Evolutionary conservation across 2,113 vertebrate genomes (phyloP).

Genomic region (Bostrychus sinensis): DNA sequence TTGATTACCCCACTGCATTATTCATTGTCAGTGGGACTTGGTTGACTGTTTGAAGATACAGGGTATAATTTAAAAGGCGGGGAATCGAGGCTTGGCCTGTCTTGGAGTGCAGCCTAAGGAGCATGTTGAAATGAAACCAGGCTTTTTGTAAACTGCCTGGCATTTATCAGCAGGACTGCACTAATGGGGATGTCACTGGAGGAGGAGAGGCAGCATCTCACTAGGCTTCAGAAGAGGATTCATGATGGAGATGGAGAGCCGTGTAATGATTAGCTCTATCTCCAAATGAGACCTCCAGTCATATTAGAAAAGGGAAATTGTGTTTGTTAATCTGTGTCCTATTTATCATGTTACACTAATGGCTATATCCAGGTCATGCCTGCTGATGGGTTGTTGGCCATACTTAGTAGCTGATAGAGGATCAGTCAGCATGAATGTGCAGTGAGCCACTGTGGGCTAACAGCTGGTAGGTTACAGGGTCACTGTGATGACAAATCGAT

Average conservation of each 20-base stretch:
- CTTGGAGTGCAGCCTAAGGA: slow-evolving; percentile 64
- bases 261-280: slow-evolving; percentile 72
- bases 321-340: slow-evolving; percentile 67
- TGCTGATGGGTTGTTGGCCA: slow-evolving; percentile 47
- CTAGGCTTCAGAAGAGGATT: slow-evolving; percentile 58
- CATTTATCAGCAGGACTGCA: slow-evolving; percentile 78
- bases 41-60: slow-evolving; percentile 64
- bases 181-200: slow-evolving; percentile 76
- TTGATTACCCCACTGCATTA: slow-evolving; percentile 74
- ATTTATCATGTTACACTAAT: slow-evolving; percentile 72
- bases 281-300: slow-evolving; percentile 69
- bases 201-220: slow-evolving; percentile 53
- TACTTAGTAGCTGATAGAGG: slow-evolving; percentile 39
- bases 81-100: slow-evolving; percentile 54
- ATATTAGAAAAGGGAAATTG: slow-evolving; percentile 65
- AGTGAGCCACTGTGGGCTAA: slow-evolving; percentile 36
- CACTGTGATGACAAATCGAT: slow-evolving; percentile 45
- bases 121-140: slow-evolving; percentile 65
- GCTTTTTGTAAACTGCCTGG: slow-evolving; percentile 74
- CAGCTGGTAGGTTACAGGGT: slow-evolving; percentile 30
- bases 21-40: slow-evolving; percentile 61
- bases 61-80: slow-evolving; percentile 70
- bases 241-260: slow-evolving; percentile 74
- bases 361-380: slow-evolving; percentile 37
- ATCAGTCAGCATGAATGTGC: slow-evolving; percentile 45